Percentiles rank a stretch among this genome's conserved stretches.
These are phyloP conservation scores for Paraplagusia blochii DNA, from an alignment of 2,113 vertebrate species.

Conservation along the genomic window DNA sequence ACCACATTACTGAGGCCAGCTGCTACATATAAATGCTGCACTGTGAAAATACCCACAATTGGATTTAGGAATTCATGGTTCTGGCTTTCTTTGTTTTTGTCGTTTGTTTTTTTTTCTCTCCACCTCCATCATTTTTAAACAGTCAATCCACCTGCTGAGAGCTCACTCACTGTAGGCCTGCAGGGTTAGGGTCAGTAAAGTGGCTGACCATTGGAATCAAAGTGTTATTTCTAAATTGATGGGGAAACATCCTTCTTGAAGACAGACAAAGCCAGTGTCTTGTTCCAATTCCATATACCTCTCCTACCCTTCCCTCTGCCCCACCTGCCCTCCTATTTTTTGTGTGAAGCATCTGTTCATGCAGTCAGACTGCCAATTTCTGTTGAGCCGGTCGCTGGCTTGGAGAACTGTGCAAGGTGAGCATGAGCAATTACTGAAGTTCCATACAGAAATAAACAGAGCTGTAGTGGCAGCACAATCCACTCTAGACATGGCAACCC, in stretches of 20 bases:
- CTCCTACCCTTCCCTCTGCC: constrained; percentile 17
- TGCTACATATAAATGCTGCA: constrained; percentile 74
- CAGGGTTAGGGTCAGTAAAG: constrained; percentile 46
- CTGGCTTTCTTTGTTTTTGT: constrained; percentile 58
- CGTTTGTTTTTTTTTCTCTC: constrained; percentile 64
- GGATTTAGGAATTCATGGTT: constrained; percentile 92
- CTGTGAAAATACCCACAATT: constrained; percentile 87
- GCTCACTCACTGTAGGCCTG: constrained; percentile 36
- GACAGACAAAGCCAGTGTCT: constrained; percentile 88
- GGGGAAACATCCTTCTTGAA: constrained; percentile 89
- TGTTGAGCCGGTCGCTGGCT: constrained; percentile 78
- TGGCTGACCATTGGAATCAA: constrained; percentile 79
- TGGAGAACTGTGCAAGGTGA: constrained; percentile 83
- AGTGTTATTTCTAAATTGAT: constrained; percentile 98
- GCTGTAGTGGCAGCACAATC: constrained; percentile 84
- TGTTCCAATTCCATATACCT: constrained; percentile 79
- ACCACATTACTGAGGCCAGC: constrained; percentile 94
- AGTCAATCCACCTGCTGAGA: constrained; percentile 82
- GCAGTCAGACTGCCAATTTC: constrained; percentile 85
- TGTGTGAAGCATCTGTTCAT: constrained; percentile 67
- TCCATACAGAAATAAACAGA: constrained; percentile 86
- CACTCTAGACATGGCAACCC: constrained; percentile 79
- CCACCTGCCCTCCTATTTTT: constrained; percentile 11
- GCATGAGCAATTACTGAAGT: constrained; percentile 87
- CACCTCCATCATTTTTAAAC: constrained; percentile 71